phyloP scores from a whole-genome alignment of 2,888 invertebrate genomes.

The Andricus quercusramuli region DNA sequence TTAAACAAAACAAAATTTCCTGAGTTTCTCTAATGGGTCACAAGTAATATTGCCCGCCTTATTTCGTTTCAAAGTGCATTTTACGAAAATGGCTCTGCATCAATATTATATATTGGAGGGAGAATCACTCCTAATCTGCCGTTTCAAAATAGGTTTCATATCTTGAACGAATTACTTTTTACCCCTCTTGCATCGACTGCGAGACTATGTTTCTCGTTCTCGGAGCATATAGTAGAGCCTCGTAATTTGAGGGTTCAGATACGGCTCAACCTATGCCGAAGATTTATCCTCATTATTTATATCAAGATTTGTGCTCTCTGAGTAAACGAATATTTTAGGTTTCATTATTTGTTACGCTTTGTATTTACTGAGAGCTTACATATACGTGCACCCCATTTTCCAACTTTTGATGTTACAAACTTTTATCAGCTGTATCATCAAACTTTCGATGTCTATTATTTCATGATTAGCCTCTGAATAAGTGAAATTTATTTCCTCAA shows the following conservation, averaged over 20 bases:
- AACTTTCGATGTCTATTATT: no score
- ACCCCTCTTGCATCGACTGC: neutral
- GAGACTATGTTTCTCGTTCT: neutral
- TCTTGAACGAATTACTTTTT: conserved; percentile 52
- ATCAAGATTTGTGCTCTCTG: neutral
- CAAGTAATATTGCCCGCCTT: neutral
- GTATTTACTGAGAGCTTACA: neutral
- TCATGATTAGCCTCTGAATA: no score
- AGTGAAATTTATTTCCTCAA: no score
- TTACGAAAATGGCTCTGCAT: conserved; percentile 46
- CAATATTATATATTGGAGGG: conserved; percentile 61
- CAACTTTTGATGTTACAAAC: neutral
- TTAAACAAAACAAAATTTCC: no score
- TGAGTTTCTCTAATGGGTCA: fast-evolving
- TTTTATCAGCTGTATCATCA: no score
- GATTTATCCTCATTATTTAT: conserved; percentile 7
- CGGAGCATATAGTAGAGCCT: conserved; percentile 20
- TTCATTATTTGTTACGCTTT: neutral
- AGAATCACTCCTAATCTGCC: conserved; percentile 54
- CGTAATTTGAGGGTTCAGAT: conserved; percentile 1
- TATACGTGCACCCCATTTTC: neutral
- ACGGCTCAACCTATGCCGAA: neutral
- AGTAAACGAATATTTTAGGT: neutral
- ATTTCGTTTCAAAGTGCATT: neutral
- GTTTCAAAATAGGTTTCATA: conserved; percentile 56